Evolutionary conservation across 30 jellyfish, hydroid and myxozoan species (phyloP), one percentile per base, ranked within the genome.

Genomic region (Hydractinia symbiolongicarpus): DNA sequence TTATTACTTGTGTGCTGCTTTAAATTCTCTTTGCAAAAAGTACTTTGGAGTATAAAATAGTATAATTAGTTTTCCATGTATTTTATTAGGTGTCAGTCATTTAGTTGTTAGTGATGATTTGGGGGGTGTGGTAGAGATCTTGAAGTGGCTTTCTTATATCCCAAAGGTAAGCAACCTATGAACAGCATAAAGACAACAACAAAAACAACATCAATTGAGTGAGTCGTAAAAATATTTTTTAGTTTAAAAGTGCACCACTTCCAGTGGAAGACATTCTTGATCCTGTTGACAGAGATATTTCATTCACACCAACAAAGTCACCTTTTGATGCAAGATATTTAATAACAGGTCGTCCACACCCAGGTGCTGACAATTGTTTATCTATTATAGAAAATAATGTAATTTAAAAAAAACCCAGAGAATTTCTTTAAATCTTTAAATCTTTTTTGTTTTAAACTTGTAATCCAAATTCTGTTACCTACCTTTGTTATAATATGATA

Each of bases 321-420:
- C 88, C 95, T 53, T 91, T 86, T 87, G 74, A 91, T 57, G 96
- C 98, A n/a, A 56, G 98, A n/a, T 89, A 91, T 87, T 78, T 91
- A 92, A 72, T 91, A 5, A 92, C 93, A 9, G 98, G 98, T 67
- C 69, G 96, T 30, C 84, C 85, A 40, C 79, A 87, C 21, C 92
- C 95, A 51, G 88, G 74, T 64, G 4, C 40, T 4, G 9, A 64
- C 15, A 58, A 58, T 58, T 64, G 19, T 64, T 7, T 51, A 4
- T 64, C 40, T 64, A 64, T 64, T 51, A n/a, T 13, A n/a, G 4
- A 16, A 58, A 58, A 13, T 0, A 11, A 58, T 16, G 17, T 58
- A 58, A 13, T 58, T 0, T 30, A 30, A 30, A 30, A 30, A 30
- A n/a, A n/a, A n/a, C n/a, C 44, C 44, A 30, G 44, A 1, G 2